phyloP scores from a whole-genome alignment of 2,888 invertebrate genomes.

The Macrophya alboannulata region DNA sequence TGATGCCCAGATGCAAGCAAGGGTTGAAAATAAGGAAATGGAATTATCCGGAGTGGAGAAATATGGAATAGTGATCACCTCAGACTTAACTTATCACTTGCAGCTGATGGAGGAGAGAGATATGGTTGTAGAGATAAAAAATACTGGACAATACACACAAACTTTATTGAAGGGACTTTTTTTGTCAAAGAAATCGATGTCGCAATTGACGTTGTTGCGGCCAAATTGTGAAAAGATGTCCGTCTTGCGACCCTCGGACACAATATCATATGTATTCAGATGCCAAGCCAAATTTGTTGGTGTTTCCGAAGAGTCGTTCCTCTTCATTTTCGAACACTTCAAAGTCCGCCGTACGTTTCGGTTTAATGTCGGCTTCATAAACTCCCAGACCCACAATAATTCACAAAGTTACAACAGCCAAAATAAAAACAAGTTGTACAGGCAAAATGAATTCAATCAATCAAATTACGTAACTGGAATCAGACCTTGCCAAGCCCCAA shows the following conservation, averaged over 20 bases:
- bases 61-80: constrained; percentile 82
- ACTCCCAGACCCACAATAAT: constrained; percentile 25
- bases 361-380: constrained; percentile 80
- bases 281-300: constrained; percentile 85
- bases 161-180: constrained; percentile 81
- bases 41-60: constrained; percentile 77
- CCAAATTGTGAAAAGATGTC: constrained; percentile 77
- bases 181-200: constrained; percentile 81
- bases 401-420: constrained; percentile 56
- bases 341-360: constrained; percentile 83
- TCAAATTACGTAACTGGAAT: constrained; percentile 81
- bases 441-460: constrained; percentile 76
- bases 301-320: constrained; percentile 83
- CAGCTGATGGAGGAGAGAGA: constrained; percentile 79
- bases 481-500: constrained; percentile 80
- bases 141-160: constrained; percentile 79
- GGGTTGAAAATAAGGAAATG: neutral
- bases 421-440: constrained; percentile 69
- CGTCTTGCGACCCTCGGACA: constrained; percentile 79
- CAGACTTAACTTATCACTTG: constrained; percentile 78
- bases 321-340: constrained; percentile 84
- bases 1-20: neutral
- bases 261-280: constrained; percentile 80
- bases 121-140: constrained; percentile 80
- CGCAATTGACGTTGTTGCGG: constrained; percentile 80